A percentile compares a stretch with the other conserved stretches of the same genome.
Conservation (phyloP, 2,797 vertebrate genomes). For the Sebastes ruberrimus region DNA sequence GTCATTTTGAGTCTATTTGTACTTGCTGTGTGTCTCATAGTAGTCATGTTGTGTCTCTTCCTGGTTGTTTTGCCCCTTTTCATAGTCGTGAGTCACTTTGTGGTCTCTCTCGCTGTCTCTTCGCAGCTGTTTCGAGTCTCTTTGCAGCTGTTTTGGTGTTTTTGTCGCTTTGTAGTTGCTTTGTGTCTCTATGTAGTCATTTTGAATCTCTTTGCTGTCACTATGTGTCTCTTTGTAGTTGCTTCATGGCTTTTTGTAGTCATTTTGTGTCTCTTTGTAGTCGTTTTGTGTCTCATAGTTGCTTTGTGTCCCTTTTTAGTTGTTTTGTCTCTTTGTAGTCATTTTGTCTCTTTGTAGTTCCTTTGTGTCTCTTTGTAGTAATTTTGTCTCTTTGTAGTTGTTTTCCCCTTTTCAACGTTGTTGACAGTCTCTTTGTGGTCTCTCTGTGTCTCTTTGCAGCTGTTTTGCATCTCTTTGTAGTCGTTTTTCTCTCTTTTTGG, state of each 20-base stretch:
- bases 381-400: no score
- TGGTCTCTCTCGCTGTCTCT: background rate
- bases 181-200: background rate
- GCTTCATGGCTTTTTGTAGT: background rate
- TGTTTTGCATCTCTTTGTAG: no score
- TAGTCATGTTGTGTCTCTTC: no score
- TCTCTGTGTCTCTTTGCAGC: no score
- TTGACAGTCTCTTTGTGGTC: no score
- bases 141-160: background rate
- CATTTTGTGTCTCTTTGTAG: background rate
- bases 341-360: background rate
- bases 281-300: no score
- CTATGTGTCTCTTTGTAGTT: background rate
- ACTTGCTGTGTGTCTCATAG: fast-evolving
- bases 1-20: background rate
- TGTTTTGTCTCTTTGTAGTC: background rate
- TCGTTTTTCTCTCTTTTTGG: no score
- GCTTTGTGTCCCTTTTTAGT: no score
- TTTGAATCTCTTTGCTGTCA: background rate
- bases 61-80: background rate
- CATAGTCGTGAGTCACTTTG: background rate
- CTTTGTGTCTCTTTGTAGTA: no score
- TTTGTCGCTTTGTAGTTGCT: background rate
- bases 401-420: no score
- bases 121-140: background rate